These are phyloP conservation scores for Capitulum mitella DNA, from an alignment of 2,888 invertebrate genomes.

Conservation along the genomic window DNA sequence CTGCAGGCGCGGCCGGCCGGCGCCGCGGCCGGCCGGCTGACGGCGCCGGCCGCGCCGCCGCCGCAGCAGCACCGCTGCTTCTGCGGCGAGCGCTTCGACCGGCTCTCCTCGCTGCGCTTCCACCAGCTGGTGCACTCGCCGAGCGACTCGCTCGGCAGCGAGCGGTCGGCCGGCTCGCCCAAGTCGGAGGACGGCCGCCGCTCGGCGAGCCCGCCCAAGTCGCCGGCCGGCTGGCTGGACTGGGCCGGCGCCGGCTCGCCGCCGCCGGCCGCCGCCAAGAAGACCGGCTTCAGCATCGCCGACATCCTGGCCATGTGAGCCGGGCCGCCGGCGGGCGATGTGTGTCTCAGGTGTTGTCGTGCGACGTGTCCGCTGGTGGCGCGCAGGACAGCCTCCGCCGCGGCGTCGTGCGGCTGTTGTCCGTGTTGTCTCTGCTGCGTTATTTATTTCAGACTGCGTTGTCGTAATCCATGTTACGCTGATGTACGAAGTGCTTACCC, in stretches of 20 bases:
- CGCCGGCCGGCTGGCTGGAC: neutral
- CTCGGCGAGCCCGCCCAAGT: slow-evolving; percentile 4
- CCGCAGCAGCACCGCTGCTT: slow-evolving; percentile 1
- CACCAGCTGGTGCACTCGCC: slow-evolving; percentile 22
- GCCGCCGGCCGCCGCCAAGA: neutral
- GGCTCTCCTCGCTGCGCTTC: neutral
- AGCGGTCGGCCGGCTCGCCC: neutral
- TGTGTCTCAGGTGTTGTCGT: neutral
- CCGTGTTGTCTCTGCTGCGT: neutral
- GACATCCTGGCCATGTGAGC: slow-evolving; percentile 22
- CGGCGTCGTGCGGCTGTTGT: too few relatives aligned
- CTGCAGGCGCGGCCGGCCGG: neutral
- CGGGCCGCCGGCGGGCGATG: too few relatives aligned
- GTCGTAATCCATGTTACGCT: too few relatives aligned
- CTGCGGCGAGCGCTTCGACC: slow-evolving; percentile 8
- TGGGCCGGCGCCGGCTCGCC: neutral
- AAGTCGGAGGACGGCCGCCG: neutral
- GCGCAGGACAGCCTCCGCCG: too few relatives aligned
- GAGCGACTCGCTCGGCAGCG: neutral
- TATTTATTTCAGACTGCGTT: slow-evolving; percentile 1
- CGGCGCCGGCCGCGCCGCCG: neutral
- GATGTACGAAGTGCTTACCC: too few relatives aligned
- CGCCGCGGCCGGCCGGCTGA: neutral
- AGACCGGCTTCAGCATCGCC: slow-evolving; percentile 3
- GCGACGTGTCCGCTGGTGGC: neutral